These are phyloP conservation scores for Odocoileus virginianus DNA, from an alignment of 2,113 vertebrate species.

Conservation along the genomic window DNA sequence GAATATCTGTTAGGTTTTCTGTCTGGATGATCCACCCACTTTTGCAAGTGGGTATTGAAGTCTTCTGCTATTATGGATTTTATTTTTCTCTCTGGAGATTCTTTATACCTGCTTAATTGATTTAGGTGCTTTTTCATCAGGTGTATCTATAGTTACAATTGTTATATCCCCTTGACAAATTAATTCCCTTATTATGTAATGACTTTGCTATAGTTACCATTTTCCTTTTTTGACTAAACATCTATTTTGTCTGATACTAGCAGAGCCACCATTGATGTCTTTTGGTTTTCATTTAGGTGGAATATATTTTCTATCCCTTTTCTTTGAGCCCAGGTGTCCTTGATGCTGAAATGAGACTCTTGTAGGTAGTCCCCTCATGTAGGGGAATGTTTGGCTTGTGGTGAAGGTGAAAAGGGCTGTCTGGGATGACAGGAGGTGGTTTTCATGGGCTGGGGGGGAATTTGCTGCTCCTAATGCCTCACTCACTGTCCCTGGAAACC, in stretches of 20 bases:
- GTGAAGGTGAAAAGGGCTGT: neutral
- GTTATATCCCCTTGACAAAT: neutral
- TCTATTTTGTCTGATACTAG: neutral
- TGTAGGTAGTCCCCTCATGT: neutral
- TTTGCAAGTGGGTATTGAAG: neutral
- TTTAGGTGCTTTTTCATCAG: neutral
- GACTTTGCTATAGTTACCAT: neutral
- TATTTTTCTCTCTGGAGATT: neutral
- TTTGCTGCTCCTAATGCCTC: neutral
- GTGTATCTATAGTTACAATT: neutral
- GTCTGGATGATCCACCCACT: no score
- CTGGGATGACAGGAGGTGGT: neutral
- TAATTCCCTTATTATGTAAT: neutral
- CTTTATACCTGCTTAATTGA: neutral
- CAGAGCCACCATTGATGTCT: neutral
- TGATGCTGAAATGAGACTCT: neutral
- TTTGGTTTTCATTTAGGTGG: neutral
- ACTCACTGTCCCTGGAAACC: neutral
- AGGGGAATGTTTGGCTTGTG: neutral
- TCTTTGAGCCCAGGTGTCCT: neutral
- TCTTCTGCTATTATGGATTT: neutral
- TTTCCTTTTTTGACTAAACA: neutral
- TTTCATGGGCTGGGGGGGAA: neutral
- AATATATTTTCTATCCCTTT: neutral
- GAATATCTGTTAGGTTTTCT: neutral